A percentile compares a stretch with the other conserved stretches of the same genome.
Evolutionary conservation across 2,113 vertebrate species (phyloP).

Genomic region (Marcusenius ussheri): DNA sequence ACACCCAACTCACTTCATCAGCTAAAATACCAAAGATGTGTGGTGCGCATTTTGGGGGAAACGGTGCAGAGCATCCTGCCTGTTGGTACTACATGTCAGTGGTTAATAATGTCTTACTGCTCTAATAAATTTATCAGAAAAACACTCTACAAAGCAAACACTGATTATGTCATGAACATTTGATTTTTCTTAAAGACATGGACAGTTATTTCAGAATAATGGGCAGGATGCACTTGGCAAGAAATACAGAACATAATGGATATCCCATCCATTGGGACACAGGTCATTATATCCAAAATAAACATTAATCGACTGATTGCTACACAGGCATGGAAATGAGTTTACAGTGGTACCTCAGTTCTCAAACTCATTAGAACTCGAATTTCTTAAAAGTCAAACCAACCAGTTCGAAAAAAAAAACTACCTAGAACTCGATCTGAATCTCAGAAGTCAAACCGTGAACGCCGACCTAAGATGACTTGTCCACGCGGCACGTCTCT

Average conservation of each 20-base stretch:
- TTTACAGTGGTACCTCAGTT: not conserved
- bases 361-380: too few species aligned
- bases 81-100: not conserved
- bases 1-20: not conserved
- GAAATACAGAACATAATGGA: not conserved
- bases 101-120: not conserved
- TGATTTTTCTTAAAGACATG: not conserved
- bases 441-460: too few species aligned
- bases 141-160: not conserved
- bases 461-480: too few species aligned
- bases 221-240: not conserved
- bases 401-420: too few species aligned
- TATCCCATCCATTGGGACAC: not conserved
- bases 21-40: not conserved
- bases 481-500: too few species aligned
- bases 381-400: too few species aligned
- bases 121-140: not conserved
- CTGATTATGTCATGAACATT: not conserved
- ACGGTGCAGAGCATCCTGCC: not conserved
- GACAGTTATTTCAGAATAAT: not conserved
- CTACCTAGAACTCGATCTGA: too few species aligned
- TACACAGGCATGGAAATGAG: not conserved
- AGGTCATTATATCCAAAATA: not conserved
- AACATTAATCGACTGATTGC: not conserved
- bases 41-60: not conserved